phyloP scores from a whole-genome alignment of 2,888 invertebrate genomes.

The Amblyjoppa proteus region DNA sequence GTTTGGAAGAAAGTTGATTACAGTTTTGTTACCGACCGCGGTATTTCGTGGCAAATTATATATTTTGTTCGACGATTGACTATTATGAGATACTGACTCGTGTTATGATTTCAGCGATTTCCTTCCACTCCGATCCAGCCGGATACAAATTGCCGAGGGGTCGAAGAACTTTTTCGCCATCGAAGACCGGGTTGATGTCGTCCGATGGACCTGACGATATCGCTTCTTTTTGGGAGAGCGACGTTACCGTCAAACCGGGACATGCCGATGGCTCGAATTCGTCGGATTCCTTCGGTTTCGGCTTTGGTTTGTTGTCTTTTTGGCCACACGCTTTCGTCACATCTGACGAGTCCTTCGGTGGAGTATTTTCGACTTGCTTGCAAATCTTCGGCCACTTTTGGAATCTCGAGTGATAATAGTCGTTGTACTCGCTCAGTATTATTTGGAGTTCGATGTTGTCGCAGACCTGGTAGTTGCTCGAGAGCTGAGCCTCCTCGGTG shows the following conservation, averaged over 20 bases:
- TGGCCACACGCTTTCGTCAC: neutral
- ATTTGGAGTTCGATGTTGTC: constrained; percentile 96
- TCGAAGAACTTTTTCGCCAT: constrained; percentile 77
- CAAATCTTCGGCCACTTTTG: constrained; percentile 94
- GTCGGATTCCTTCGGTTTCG: constrained; percentile 12
- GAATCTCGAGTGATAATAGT: constrained; percentile 94
- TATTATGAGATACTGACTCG: constrained; percentile 84
- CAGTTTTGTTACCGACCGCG: neutral
- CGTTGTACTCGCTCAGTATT: constrained; percentile 95
- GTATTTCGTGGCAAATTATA: neutral
- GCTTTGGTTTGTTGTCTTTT: constrained; percentile 43
- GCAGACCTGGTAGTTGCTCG: constrained; percentile 91
- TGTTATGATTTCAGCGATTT: constrained; percentile 89
- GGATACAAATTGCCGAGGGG: constrained; percentile 80
- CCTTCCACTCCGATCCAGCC: constrained; percentile 87
- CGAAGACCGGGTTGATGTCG: constrained; percentile 44
- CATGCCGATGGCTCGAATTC: constrained; percentile 23
- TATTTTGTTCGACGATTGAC: neutral
- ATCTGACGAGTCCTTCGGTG: constrained; percentile 7
- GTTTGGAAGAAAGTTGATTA: neutral
- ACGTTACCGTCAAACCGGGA: constrained; percentile 75
- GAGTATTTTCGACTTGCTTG: constrained; percentile 85
- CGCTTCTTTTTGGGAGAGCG: constrained; percentile 72
- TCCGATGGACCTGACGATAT: constrained; percentile 47
- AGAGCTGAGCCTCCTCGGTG: constrained; percentile 90